A percentile compares a stretch with the other conserved stretches of the same genome.
These are phyloP conservation scores for Botrylloides violaceus DNA, from an alignment of 23 tunicate genomes.

Conservation along the genomic window DNA sequence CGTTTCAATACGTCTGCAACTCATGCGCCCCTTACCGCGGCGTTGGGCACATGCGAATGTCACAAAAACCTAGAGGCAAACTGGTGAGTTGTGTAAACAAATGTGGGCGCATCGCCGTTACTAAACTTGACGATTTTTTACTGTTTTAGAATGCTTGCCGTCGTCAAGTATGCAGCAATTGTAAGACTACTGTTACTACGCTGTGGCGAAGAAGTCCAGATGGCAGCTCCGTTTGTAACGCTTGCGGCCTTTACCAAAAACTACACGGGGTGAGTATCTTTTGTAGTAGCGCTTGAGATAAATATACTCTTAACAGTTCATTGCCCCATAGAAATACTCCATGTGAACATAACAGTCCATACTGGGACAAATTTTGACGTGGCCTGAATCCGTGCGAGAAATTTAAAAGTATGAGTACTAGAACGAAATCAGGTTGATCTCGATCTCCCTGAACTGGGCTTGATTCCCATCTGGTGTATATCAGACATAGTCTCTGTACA, in stretches of 20 bases:
- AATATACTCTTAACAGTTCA: too few species aligned
- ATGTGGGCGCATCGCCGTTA: not conserved
- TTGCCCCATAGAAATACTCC: too few species aligned
- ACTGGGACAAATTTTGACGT: too few species aligned
- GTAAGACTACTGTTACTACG: constrained; percentile 83
- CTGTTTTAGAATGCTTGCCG: constrained; percentile 11
- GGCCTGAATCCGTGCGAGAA: too few species aligned
- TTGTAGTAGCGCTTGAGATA: too few species aligned
- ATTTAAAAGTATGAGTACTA: too few species aligned
- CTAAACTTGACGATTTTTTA: not conserved
- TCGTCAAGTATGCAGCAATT: constrained; percentile 81
- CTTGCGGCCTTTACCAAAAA: constrained; percentile 94
- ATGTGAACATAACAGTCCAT: too few species aligned
- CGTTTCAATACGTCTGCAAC: not conserved
- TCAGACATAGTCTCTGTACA: too few species aligned
- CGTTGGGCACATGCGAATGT: not conserved
- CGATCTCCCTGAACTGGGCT: too few species aligned
- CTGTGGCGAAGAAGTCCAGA: constrained; percentile 95
- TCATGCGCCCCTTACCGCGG: not conserved
- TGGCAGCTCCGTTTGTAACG: constrained; percentile 91
- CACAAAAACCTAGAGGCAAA: not conserved
- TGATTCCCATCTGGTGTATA: too few species aligned
- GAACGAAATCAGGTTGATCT: too few species aligned
- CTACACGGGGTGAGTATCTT: constrained; percentile 87
- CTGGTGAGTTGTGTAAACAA: not conserved